Base-by-base conservation (phyloP, 2,113 vertebrate genomes). In the Microcebus ravelobensis region DNA sequence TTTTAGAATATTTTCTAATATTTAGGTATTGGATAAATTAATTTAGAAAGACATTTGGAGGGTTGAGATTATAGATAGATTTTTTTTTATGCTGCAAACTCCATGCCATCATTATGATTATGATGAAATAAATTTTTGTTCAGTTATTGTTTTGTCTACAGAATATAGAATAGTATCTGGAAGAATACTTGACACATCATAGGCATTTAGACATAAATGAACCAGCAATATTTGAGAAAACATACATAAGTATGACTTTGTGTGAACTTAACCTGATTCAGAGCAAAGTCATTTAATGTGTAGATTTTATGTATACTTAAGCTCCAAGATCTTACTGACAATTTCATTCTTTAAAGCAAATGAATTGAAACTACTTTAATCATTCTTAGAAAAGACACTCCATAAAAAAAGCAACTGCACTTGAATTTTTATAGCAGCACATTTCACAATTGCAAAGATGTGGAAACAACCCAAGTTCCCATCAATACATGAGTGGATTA, bases 341-440 rank as follows among this genome's bases (percentile, higher is more conserved):
- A 57, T 93, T 92, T 74, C 90, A n/a, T 92, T 90, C 52, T 81
- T 82, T 94, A 81, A 76, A 70, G 63, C 45, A 84, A 91, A 71
- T 88, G 34, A 48, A 31, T 91, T 70, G 80, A 55, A 76, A 36
- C 27, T 36, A 76, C 50, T 81, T 86, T 81, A 94, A 82, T 73
- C 5, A 74, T 90, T 84, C 34, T 63, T 42, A 48, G 48, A 48
- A 48, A 48, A 48, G 48, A 48, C 48, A 48, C 9, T 48, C 48
- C 10, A 48, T 48, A 48, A 48, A 48, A 48, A 48, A 48, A 8
- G 11, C 48, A 48, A 10, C 48, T 48, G 48, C 48, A 48, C 48
- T 48, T 48, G 48, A 48, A 48, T 48, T 9, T 48, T 48, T 48
- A 48, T 48, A 48, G 48, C 48, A 48, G 48, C 48, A 48, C 48